Base-by-base conservation (phyloP, 2,888 invertebrate species). In the Ceraclea dissimilis region DNA sequence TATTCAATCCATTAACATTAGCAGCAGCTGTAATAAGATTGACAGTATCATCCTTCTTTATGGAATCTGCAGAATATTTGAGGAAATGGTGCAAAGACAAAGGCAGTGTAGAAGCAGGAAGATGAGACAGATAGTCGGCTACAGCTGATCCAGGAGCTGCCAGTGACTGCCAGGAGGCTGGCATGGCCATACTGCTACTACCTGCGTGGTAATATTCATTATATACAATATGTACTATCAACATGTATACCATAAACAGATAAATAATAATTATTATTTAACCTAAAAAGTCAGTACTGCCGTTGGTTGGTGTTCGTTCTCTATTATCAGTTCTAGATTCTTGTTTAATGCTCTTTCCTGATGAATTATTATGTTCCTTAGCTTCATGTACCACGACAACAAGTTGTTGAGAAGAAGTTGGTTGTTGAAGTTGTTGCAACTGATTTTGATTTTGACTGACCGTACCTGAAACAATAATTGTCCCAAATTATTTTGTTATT, bases 11-110 rank as follows among this genome's bases (percentile, higher is more conserved):
- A 20, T 66, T 67, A 31, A 56, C 63, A 61, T 63, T 62, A 64
- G 68, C 60, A 64, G 62, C 47, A 65, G 80, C 69, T 66, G 80
- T 63, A 65, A 80, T 71, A 65, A 80, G 69, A 65, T 80, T 65
- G 60, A 76, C 77, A 67, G 73, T 76, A 60, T 71, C 83, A 64
- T 90, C 89, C 63, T 90, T 85, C 68, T 90, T 90, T 60, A 83
- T 83, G 59, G 82, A 86, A 66, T 85, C 84, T 0, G 85, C 85
- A 2, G 90, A 89, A 71, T 90, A 90, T 70, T 90, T 90, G 34
- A 91, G 78, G 64, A 91, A 85, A 69, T 91, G 90, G 68, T 91
- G 91, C 52, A 91, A 73, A 21, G 89, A 89, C 54, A 91, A 71
- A 0, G 90, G 90, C 63, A 86, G 69, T 20, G 85, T 85, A 44